Conservation (phyloP, 2,113 vertebrate genomes). For the Cygnus atratus region DNA sequence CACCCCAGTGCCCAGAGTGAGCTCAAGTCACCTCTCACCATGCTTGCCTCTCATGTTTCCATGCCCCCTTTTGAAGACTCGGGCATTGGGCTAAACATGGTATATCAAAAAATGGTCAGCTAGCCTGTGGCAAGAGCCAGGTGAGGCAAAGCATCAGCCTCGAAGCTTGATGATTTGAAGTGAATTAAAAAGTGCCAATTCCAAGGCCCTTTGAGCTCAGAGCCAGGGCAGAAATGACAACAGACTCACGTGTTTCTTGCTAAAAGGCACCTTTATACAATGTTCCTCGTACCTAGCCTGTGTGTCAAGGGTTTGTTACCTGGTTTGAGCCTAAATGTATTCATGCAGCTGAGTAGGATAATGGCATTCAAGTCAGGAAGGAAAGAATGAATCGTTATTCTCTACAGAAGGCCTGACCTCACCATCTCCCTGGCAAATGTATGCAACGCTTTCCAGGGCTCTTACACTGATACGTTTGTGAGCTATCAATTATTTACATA, state of each 20-base stretch:
- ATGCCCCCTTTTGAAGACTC: neutral
- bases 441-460: conserved; percentile 35
- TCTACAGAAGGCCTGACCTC: conserved; percentile 51
- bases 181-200: neutral
- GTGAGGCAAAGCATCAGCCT: too few species aligned
- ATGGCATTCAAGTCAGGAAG: neutral
- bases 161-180: too few species aligned
- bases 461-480: conserved; percentile 64
- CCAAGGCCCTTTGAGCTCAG: neutral
- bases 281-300: neutral
- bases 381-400: conserved; percentile 61
- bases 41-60: neutral
- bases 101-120: neutral
- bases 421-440: conserved; percentile 45
- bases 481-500: conserved; percentile 77
- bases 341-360: neutral
- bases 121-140: neutral
- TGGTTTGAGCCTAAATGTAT: rapidly evolving
- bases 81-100: neutral
- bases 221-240: neutral
- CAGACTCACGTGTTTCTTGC: neutral
- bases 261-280: neutral
- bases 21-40: neutral
- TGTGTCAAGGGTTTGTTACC: neutral
- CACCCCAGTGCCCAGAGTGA: neutral